Conservation (phyloP, 1,140 invertebrate species). For the Chymomyza costata region DNA sequence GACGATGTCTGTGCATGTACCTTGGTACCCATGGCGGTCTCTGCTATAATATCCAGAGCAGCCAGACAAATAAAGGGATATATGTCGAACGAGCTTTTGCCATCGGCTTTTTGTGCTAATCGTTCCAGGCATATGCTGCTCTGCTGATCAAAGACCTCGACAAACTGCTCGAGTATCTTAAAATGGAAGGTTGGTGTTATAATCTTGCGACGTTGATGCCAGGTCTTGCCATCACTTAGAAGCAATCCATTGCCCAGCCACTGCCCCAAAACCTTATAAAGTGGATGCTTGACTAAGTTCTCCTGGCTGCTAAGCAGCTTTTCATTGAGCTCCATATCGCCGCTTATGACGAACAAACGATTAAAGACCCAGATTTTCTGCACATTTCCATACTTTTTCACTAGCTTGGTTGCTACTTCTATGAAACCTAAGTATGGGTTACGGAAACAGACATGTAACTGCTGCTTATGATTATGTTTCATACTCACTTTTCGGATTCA, state of each 20-base stretch:
- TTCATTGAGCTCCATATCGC: constrained; percentile 72
- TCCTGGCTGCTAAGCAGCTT: constrained; percentile 50
- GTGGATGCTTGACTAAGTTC: constrained; percentile 52
- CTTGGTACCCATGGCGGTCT: constrained; percentile 89
- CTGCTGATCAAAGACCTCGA: constrained; percentile 86
- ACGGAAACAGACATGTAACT: not conserved
- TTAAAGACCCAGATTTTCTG: constrained; percentile 79
- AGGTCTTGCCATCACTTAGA: constrained; percentile 75
- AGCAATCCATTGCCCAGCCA: constrained; percentile 83
- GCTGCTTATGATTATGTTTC: too few relatives aligned
- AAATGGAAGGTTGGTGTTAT: constrained; percentile 90
- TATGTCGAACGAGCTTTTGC: constrained; percentile 71
- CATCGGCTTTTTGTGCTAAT: constrained; percentile 76
- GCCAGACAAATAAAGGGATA: constrained; percentile 41
- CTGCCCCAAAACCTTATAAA: constrained; percentile 72
- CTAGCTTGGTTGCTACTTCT: not conserved
- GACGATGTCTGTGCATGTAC: constrained; percentile 83
- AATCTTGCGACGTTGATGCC: constrained; percentile 58
- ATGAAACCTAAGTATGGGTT: constrained; percentile 31
- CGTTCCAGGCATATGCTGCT: constrained; percentile 81
- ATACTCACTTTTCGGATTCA: constrained; percentile 51
- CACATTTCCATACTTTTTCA: constrained; percentile 73
- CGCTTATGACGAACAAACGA: constrained; percentile 41
- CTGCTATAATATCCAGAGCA: constrained; percentile 76
- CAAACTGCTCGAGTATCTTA: constrained; percentile 85